A percentile compares a stretch with the other conserved stretches of the same genome.
These are phyloP conservation scores for Drosophila recens DNA, from an alignment of 2,888 invertebrate genomes.

Conservation along the genomic window DNA sequence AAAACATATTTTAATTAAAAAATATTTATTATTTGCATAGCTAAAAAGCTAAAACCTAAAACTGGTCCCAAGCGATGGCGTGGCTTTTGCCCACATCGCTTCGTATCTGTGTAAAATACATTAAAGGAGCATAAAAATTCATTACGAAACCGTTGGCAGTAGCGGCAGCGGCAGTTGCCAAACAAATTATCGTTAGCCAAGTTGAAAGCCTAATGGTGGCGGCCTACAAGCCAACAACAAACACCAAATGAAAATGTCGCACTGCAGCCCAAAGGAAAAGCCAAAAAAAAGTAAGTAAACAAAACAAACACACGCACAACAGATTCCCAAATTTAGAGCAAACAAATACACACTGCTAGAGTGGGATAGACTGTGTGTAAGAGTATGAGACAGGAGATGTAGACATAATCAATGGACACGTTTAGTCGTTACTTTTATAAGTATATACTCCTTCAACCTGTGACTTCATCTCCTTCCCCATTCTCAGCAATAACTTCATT, in stretches of 20 bases:
- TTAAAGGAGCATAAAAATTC: slow-evolving; percentile 80
- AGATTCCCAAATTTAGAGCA: slow-evolving; percentile 34
- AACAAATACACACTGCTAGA: slow-evolving; percentile 6
- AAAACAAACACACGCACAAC: slow-evolving; percentile 14
- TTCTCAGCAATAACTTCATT: neutral
- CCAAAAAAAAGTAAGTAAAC: slow-evolving; percentile 14
- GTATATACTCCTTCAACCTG: slow-evolving; percentile 2
- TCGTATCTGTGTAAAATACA: slow-evolving; percentile 72
- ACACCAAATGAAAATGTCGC: slow-evolving; percentile 55
- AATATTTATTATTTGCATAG: slow-evolving; percentile 70
- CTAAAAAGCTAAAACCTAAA: slow-evolving; percentile 25
- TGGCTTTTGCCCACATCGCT: slow-evolving; percentile 40
- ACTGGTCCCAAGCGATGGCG: neutral
- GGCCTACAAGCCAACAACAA: slow-evolving; percentile 43
- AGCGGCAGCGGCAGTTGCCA: slow-evolving; percentile 63
- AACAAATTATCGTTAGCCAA: slow-evolving; percentile 82
- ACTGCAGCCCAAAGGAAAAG: slow-evolving; percentile 50
- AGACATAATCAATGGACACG: slow-evolving; percentile 31
- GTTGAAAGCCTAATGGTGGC: slow-evolving; percentile 65
- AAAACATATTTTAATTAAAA: slow-evolving; percentile 76
- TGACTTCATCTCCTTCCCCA: neutral
- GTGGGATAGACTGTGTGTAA: neutral
- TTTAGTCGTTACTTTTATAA: slow-evolving; percentile 34
- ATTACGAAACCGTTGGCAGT: slow-evolving; percentile 62
- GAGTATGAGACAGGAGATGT: neutral